These are phyloP conservation scores for Sylvilagus bachmani DNA, from an alignment of 2,113 vertebrate genomes.

Conservation along the genomic window DNA sequence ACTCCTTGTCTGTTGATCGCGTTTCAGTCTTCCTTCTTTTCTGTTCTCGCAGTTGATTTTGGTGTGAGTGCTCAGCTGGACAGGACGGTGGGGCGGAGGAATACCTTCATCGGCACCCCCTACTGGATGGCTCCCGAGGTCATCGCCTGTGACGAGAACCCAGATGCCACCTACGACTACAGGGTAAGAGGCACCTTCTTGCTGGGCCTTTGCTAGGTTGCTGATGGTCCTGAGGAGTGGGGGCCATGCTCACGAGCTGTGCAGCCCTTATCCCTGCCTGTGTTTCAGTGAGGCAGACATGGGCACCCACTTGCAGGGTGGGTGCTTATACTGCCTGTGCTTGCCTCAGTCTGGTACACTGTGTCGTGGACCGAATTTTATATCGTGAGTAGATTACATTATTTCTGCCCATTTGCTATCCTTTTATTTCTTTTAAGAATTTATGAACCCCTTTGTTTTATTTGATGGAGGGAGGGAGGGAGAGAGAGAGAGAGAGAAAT, in stretches of 20 bases:
- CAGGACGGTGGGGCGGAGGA: conserved; percentile 97
- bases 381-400: neutral
- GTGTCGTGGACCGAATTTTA: neutral
- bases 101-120: conserved; percentile 98
- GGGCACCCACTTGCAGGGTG: neutral
- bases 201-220: neutral
- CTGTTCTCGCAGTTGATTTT: conserved; percentile 94
- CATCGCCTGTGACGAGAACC: conserved; percentile 99
- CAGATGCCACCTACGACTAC: conserved; percentile 99
- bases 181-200: conserved; percentile 89
- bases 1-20: neutral
- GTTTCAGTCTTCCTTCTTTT: conserved; percentile 1
- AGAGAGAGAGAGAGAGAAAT: no score
- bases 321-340: no score
- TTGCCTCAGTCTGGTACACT: neutral
- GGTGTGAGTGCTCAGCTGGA: conserved; percentile 99
- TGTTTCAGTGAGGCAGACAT: neutral
- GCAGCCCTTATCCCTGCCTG: neutral
- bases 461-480: no score
- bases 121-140: conserved; percentile 99
- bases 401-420: neutral
- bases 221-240: no score
- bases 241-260: neutral
- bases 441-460: no score
- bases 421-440: neutral